Conservation (phyloP, 2,797 vertebrate species). For the Melanotaenia boesemani region DNA sequence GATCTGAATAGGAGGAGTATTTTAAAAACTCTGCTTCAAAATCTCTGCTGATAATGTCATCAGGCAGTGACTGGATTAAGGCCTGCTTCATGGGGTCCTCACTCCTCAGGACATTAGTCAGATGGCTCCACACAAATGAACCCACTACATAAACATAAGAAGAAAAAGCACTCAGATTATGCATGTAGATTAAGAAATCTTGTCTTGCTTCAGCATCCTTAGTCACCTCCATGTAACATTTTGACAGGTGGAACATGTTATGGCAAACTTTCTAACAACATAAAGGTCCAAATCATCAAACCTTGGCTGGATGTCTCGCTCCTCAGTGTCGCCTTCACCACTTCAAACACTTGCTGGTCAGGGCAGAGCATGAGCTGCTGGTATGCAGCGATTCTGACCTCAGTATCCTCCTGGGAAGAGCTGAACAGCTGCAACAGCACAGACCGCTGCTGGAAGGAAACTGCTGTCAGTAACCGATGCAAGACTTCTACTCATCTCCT, state of each 20-base stretch:
- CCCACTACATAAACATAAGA: constrained; percentile 81
- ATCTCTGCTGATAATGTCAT: constrained; percentile 88
- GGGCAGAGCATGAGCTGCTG: constrained; percentile 89
- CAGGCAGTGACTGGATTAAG: constrained; percentile 84
- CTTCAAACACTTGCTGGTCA: constrained; percentile 79
- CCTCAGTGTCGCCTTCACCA: constrained; percentile 81
- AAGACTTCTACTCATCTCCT: constrained; percentile 43
- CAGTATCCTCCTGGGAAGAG: constrained; percentile 82
- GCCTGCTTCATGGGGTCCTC: constrained; percentile 87
- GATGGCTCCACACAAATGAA: constrained; percentile 92
- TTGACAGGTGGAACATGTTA: not conserved
- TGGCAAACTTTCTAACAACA: not conserved
- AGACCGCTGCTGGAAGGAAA: constrained; percentile 80
- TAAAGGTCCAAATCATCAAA: constrained; percentile 51
- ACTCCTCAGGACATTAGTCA: constrained; percentile 87
- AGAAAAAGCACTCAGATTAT: accelerated
- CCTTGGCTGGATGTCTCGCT: constrained; percentile 90
- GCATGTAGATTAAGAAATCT: not conserved
- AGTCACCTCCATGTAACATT: not conserved
- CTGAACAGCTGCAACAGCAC: constrained; percentile 84
- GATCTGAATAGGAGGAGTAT: constrained; percentile 89
- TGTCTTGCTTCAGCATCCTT: not conserved
- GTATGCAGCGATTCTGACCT: constrained; percentile 90
- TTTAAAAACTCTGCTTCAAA: constrained; percentile 89
- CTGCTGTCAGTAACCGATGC: constrained; percentile 59